Percentiles rank a stretch among this genome's conserved stretches.
Evolutionary conservation across 2,113 vertebrate species (phyloP).

Genomic region (Dendropsophus ebraccatus): DNA sequence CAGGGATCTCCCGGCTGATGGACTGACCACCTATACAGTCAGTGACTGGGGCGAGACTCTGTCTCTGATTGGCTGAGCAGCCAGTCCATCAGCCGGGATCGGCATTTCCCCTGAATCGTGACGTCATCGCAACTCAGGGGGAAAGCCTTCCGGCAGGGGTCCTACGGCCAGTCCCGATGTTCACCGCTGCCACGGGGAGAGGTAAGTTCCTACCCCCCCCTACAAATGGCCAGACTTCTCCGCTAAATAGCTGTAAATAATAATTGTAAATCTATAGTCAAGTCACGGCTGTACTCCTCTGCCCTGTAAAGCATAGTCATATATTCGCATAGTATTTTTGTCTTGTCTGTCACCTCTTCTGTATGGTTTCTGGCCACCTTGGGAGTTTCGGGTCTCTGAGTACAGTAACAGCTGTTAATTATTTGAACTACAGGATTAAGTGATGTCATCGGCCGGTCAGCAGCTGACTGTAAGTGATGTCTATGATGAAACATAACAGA

Average conservation of each 20-base stretch:
- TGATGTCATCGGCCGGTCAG: slow-evolving; percentile 33
- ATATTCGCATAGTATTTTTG: not conserved
- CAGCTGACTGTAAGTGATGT: slow-evolving; percentile 25
- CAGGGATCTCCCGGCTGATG: too few relatives aligned
- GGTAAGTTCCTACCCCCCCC: too few relatives aligned
- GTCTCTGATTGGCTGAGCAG: too few relatives aligned
- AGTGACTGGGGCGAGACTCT: too few relatives aligned
- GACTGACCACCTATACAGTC: too few relatives aligned
- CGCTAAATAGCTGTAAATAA: not conserved
- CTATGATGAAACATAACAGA: not conserved
- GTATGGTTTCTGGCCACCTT: not conserved
- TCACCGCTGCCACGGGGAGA: too few relatives aligned
- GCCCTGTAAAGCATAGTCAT: not conserved
- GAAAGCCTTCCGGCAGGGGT: too few relatives aligned
- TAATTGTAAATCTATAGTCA: not conserved
- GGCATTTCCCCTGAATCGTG: too few relatives aligned
- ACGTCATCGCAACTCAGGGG: too few relatives aligned
- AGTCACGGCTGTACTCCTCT: not conserved
- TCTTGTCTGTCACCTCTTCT: not conserved
- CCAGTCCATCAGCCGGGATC: too few relatives aligned
- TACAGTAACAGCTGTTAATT: slow-evolving; percentile 41
- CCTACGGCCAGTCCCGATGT: too few relatives aligned
- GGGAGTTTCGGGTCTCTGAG: not conserved
- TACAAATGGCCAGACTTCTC: too few relatives aligned
- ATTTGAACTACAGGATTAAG: slow-evolving; percentile 1